Conservation (phyloP, 2,888 invertebrate genomes). For the Drosophila kuntzei region DNA sequence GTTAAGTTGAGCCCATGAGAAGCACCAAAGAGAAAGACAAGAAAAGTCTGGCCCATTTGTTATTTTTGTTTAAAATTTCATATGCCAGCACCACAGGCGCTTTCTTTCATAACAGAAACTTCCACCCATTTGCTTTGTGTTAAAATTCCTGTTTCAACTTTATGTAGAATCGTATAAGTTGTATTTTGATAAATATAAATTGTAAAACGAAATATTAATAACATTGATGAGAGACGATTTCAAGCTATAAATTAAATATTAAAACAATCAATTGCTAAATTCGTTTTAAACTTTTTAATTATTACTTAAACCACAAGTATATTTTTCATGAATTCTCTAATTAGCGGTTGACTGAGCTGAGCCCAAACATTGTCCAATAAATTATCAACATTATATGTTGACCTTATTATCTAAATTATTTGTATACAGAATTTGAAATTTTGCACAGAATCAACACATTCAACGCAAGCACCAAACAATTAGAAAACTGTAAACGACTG, state of each 20-base stretch:
- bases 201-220: neutral
- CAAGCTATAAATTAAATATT: neutral
- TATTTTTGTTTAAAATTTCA: slow-evolving; percentile 47
- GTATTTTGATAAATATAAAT: neutral
- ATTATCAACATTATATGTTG: slow-evolving; percentile 19
- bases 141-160: slow-evolving; percentile 14
- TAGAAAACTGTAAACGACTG: slow-evolving; percentile 5
- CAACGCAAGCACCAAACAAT: slow-evolving; percentile 6
- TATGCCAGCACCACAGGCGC: slow-evolving; percentile 29
- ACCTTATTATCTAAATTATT: neutral
- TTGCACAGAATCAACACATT: neutral
- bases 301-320: too few species aligned
- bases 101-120: slow-evolving; percentile 22
- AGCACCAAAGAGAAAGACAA: slow-evolving; percentile 5
- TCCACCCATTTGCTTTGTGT: slow-evolving; percentile 32
- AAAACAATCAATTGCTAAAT: neutral
- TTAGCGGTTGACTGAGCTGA: neutral
- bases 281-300: neutral
- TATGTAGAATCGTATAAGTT: slow-evolving; percentile 3
- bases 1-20: slow-evolving; percentile 9
- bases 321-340: neutral
- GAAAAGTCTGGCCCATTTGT: slow-evolving; percentile 15
- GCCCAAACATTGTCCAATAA: neutral
- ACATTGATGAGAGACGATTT: neutral
- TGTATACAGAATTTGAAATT: neutral